These are phyloP conservation scores for Oncorhynchus clarkii DNA, from an alignment of 2,113 vertebrate genomes.

Conservation along the genomic window DNA sequence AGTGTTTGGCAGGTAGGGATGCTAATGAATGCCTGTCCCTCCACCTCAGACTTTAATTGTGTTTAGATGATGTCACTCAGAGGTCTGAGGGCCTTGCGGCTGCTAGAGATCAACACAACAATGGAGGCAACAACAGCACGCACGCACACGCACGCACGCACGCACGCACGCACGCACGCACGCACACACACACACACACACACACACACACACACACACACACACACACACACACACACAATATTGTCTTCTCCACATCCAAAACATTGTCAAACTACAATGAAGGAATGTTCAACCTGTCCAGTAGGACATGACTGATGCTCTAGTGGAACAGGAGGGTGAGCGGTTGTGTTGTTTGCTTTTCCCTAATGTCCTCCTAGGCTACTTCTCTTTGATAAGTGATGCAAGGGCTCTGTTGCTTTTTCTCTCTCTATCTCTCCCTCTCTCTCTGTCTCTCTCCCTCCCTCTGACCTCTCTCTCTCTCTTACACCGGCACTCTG, in stretches of 20 bases:
- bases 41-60: neutral
- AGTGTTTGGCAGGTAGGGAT: neutral
- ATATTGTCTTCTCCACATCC: no score
- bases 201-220: no score
- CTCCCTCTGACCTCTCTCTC: slow-evolving; percentile 16
- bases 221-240: no score
- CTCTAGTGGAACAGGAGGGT: neutral
- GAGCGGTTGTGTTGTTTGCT: neutral
- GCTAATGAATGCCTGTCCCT: neutral
- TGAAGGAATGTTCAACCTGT: no score
- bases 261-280: no score
- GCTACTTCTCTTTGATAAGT: slow-evolving; percentile 4
- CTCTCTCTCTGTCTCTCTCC: neutral
- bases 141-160: fast-evolving
- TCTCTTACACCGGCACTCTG: slow-evolving; percentile 18
- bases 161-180: no score
- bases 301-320: no score
- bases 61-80: neutral
- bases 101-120: neutral
- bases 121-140: neutral
- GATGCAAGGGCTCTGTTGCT: slow-evolving; percentile 14
- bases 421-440: neutral
- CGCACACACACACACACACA: no score
- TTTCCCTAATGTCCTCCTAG: neutral
- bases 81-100: neutral